Evolutionary conservation across 2,888 invertebrate species (phyloP), one percentile per base, ranked within the genome.

Genomic region (Pheosia gnoma): DNA sequence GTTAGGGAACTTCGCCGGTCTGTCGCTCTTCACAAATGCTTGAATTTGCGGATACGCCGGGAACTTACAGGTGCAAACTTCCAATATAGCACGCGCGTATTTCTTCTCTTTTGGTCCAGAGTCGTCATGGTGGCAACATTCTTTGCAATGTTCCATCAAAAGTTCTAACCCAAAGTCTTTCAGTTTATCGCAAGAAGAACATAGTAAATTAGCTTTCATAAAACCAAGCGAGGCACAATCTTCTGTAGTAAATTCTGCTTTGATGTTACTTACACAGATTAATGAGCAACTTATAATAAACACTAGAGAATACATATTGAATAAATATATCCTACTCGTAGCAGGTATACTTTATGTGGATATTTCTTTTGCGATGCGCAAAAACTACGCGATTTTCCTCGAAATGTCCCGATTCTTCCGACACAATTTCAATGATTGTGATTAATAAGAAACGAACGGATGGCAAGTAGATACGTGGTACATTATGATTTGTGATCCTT

Each of bases 1-100:
- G 86, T 98, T 98, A 45, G 98, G 97, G 85, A 98, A 99, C 87
- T 98, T 97, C 3, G 95, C 95, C 7, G 98, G 98, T 77, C 97
- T 94, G 72, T 98, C 98, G 87, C 99, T 98, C 87, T 98, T 99
- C 59, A 99, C 97, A 86, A 99, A 99, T 25, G 99, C 99, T 94
- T 99, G 98, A 78, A 99, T 98, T 94, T 99, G 99, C 52, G 99
- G 99, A 95, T 98, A 99, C 7, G 98, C 97, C 64, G 98, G 98
- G 94, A 99, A 98, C 94, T 99, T 99, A 91, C 99, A 99, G 59
- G 98, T 98, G 85, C 99, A 99, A 6, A 99, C 98, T 94, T 99
- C 98, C 53, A 99, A 93, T 63, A 98, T 95, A 0, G 99, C 99
- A 84, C 96, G 97, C 0, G 98, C 97, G 87, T 98, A 99, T 63